Evolutionary conservation across 1,140 invertebrate genomes (phyloP).

Genomic region (Stratiolaelaps scimitus): DNA sequence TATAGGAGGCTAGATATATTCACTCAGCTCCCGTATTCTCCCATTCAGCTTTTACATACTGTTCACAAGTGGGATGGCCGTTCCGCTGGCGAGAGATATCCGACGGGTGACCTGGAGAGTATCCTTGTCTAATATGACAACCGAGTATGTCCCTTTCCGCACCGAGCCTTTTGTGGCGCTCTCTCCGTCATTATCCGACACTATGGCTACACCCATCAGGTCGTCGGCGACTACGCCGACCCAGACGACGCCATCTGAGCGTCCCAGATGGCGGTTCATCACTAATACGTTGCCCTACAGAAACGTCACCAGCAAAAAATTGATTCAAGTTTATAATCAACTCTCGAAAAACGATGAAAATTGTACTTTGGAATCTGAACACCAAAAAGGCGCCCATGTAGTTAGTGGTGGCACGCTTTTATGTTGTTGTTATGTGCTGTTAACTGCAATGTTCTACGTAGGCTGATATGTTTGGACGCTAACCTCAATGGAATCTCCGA

Average conservation of each 20-base stretch:
- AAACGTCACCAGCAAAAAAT: not conserved
- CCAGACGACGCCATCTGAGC: constrained; percentile 8
- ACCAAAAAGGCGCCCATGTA: too few relatives aligned
- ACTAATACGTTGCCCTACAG: not conserved
- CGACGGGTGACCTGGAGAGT: constrained; percentile 9
- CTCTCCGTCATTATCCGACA: not conserved
- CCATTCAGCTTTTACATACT: too few relatives aligned
- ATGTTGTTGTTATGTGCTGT: too few relatives aligned
- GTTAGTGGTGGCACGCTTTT: too few relatives aligned
- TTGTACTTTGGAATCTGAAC: not conserved
- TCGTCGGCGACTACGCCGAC: not conserved
- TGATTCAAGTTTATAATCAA: too few relatives aligned
- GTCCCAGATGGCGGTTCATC: constrained; percentile 24
- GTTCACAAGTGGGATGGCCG: not conserved
- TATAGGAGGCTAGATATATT: too few relatives aligned
- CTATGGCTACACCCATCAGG: not conserved
- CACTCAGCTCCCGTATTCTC: too few relatives aligned
- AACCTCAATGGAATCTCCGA: constrained; percentile 58
- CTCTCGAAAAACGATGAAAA: not conserved
- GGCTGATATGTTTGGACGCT: not conserved
- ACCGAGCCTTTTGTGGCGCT: too few relatives aligned
- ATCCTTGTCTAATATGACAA: constrained; percentile 6
- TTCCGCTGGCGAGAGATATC: too few relatives aligned
- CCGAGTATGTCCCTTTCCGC: not conserved
- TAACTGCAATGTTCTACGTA: too few relatives aligned